These are phyloP conservation scores for Sceloporus undulatus DNA, from an alignment of 2,113 vertebrate species.

Conservation along the genomic window DNA sequence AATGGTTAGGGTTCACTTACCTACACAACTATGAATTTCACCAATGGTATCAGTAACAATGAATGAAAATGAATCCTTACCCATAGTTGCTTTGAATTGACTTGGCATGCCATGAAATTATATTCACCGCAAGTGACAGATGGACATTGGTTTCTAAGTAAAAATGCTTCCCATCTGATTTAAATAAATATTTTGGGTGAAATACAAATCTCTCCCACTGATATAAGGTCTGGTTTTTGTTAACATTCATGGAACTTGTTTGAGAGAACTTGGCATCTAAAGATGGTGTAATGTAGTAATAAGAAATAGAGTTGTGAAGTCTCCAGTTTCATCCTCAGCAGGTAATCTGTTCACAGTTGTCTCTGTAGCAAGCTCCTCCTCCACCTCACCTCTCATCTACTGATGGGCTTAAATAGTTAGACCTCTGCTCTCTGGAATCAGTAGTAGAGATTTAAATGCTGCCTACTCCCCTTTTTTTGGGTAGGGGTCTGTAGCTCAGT, in stretches of 20 bases:
- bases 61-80: background rate
- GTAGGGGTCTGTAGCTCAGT: background rate
- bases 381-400: background rate
- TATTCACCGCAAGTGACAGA: background rate
- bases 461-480: background rate
- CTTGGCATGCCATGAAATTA: background rate
- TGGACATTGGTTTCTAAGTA: background rate
- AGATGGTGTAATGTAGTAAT: background rate
- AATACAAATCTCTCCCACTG: background rate
- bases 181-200: background rate
- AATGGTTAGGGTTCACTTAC: background rate
- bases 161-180: background rate
- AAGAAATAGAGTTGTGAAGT: background rate
- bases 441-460: background rate
- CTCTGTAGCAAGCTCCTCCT: background rate
- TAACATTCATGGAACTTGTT: background rate
- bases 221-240: background rate
- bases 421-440: background rate
- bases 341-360: background rate
- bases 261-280: background rate
- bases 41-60: background rate
- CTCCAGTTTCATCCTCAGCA: background rate
- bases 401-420: background rate
- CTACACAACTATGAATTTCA: background rate
- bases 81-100: background rate